Conservation (phyloP, 2,113 vertebrate species). For the Opisthocomus hoazin region DNA sequence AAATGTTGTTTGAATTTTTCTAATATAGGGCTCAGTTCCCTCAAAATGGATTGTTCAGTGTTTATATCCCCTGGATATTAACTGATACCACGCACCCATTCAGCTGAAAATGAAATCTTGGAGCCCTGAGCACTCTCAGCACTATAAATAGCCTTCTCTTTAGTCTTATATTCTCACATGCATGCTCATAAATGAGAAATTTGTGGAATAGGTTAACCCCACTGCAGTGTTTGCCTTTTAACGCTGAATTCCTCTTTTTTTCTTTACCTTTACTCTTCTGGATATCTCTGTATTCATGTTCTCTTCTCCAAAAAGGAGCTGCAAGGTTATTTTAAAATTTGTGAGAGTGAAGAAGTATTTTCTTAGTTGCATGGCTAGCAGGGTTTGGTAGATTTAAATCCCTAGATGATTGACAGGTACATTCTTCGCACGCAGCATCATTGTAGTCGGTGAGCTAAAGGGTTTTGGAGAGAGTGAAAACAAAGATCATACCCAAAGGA, state of each 20-base stretch:
- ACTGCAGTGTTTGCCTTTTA: not conserved
- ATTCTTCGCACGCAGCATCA: not conserved
- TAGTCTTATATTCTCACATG: not conserved
- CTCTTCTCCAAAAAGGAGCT: not conserved
- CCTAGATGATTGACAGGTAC: not conserved
- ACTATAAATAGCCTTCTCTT: not conserved
- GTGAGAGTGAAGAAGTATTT: not conserved
- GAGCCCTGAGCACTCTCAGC: not conserved
- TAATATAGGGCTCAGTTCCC: not conserved
- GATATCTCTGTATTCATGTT: not conserved
- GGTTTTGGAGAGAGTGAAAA: conserved; percentile 10
- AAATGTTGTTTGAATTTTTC: not conserved
- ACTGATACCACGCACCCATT: not conserved
- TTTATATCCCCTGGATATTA: not conserved
- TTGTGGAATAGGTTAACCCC: not conserved
- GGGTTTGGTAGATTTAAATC: not conserved
- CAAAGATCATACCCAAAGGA: not conserved
- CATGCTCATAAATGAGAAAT: not conserved
- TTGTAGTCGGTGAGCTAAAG: not conserved
- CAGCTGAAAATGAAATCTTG: not conserved
- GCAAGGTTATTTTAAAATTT: not conserved
- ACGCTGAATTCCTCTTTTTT: not conserved
- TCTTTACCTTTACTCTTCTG: not conserved
- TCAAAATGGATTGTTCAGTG: not conserved
- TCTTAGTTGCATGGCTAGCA: not conserved